Percentiles rank a stretch among this genome's conserved stretches.
phyloP scores from a whole-genome alignment of 2,888 invertebrate genomes.

The Polyommatus iphigenia region DNA sequence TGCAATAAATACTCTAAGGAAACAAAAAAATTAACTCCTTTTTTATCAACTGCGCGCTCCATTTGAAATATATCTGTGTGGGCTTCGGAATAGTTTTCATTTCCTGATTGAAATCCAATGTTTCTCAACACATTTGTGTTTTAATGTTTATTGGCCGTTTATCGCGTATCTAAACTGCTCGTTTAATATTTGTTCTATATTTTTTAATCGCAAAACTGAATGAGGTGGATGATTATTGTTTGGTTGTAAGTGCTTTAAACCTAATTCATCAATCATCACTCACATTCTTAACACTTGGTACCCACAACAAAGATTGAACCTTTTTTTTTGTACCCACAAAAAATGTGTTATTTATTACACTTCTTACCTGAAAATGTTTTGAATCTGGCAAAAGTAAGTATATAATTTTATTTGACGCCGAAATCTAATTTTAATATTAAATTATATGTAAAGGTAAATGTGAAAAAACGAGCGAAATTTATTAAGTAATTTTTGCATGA shows the following conservation, averaged over 20 bases:
- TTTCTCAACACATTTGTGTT: constrained; percentile 31
- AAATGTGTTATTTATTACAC: no score
- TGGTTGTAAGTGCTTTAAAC: no score
- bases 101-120: constrained; percentile 31
- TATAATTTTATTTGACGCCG: neutral
- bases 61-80: constrained; percentile 12
- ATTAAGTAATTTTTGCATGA: constrained; percentile 15
- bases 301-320: no score
- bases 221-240: no score
- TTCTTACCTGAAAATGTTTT: neutral
- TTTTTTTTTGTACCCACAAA: no score
- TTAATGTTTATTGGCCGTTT: constrained; percentile 23
- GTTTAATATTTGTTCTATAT: neutral
- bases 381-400: neutral
- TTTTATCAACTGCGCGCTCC: neutral
- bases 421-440: constrained; percentile 12
- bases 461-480: neutral
- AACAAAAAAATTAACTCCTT: neutral
- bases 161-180: neutral
- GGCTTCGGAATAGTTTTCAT: constrained; percentile 31
- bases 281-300: no score
- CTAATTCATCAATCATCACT: no score
- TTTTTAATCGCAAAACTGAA: neutral
- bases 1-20: neutral
- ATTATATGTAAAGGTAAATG: constrained; percentile 1